Conservation (phyloP, 2,888 invertebrate genomes). For the Athalia rosae region DNA sequence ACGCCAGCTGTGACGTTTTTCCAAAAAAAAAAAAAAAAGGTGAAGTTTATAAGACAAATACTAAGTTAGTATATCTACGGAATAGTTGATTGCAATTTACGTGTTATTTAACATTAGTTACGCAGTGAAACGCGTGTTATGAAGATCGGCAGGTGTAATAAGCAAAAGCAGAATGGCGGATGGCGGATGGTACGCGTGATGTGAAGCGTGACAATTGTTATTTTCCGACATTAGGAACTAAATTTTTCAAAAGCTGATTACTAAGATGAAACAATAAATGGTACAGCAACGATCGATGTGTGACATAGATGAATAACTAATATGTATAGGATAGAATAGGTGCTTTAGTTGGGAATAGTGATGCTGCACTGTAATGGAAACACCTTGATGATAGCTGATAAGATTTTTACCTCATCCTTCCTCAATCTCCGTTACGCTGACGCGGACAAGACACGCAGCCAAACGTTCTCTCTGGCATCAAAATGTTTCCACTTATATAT, state of each 20-base stretch:
- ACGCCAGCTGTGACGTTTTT: slow-evolving; percentile 40
- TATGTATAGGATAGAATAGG: slow-evolving; percentile 12
- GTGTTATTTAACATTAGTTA: slow-evolving; percentile 18
- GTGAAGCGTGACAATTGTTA: slow-evolving; percentile 1
- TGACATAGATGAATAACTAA: background rate
- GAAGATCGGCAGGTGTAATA: slow-evolving; percentile 16
- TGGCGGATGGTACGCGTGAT: slow-evolving; percentile 9
- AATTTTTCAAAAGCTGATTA: no score
- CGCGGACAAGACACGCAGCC: slow-evolving; percentile 45
- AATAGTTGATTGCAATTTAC: background rate
- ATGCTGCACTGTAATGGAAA: slow-evolving; percentile 71
- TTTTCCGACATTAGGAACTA: no score
- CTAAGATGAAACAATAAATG: background rate
- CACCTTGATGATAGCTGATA: slow-evolving; percentile 73
- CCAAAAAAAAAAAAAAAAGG: slow-evolving; percentile 13
- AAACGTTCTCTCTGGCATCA: slow-evolving; percentile 65
- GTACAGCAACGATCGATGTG: slow-evolving; percentile 19
- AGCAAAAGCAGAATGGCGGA: slow-evolving; percentile 4
- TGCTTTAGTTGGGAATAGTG: slow-evolving; percentile 44
- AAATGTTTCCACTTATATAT: slow-evolving; percentile 72
- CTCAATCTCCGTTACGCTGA: slow-evolving; percentile 41
- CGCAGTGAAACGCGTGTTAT: background rate
- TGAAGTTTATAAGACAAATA: slow-evolving; percentile 16
- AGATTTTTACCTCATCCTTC: slow-evolving; percentile 37
- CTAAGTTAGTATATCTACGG: slow-evolving; percentile 17